Percentiles rank a stretch among this genome's conserved stretches.
Evolutionary conservation across 2,113 vertebrate genomes (phyloP).

Genomic region (Cottus gobio): DNA sequence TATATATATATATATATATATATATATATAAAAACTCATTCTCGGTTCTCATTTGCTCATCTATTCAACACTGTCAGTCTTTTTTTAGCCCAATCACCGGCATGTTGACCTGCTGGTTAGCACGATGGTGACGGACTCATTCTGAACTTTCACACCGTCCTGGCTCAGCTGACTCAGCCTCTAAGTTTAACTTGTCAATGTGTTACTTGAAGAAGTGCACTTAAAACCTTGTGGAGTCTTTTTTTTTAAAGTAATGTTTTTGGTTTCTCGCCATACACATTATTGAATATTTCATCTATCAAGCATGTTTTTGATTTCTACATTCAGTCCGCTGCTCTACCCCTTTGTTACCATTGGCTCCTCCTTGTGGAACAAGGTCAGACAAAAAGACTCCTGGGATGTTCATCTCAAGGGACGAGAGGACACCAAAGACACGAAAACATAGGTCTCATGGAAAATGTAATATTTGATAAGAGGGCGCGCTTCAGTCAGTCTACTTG

Average conservation of each 20-base stretch:
- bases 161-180: slow-evolving; percentile 40
- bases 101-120: slow-evolving; percentile 31
- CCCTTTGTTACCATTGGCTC: background rate
- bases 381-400: slow-evolving; percentile 25
- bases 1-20: too few relatives aligned
- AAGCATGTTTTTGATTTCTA: background rate
- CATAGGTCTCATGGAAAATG: background rate
- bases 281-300: background rate
- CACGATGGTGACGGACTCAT: slow-evolving; percentile 11
- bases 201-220: background rate
- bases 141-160: slow-evolving; percentile 37
- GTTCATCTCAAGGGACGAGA: background rate
- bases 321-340: background rate
- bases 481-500: background rate
- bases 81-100: background rate
- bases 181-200: slow-evolving; percentile 43
- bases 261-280: background rate
- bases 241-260: too few relatives aligned
- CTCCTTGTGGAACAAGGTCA: slow-evolving; percentile 38
- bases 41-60: background rate
- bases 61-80: background rate
- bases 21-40: too few relatives aligned
- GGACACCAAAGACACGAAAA: background rate
- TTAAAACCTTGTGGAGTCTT: background rate
- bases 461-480: background rate